phyloP scores from a whole-genome alignment of 2,888 invertebrate species.

The Lordiphosa fenestrarum region DNA sequence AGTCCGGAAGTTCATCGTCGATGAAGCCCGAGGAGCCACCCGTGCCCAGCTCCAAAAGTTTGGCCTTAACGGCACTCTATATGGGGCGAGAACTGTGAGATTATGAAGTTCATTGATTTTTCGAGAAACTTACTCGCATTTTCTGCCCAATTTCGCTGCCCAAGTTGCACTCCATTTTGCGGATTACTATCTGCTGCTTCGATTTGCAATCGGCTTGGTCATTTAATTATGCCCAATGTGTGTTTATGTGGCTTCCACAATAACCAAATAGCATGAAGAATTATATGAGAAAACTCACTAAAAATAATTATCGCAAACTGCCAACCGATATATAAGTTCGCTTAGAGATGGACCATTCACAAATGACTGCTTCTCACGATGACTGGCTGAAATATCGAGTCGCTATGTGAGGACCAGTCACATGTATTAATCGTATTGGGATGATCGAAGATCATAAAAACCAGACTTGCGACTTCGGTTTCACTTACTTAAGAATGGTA shows the following conservation, averaged over 20 bases:
- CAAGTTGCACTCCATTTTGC: slow-evolving; percentile 60
- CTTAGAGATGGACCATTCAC: slow-evolving; percentile 16
- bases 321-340: slow-evolving; percentile 23
- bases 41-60: slow-evolving; percentile 94
- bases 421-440: too few species aligned
- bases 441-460: too few species aligned
- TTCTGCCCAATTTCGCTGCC: slow-evolving; percentile 93
- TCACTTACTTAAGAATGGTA: too few species aligned
- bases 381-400: neutral
- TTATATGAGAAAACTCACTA: slow-evolving; percentile 16
- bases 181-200: slow-evolving; percentile 1
- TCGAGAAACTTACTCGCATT: slow-evolving; percentile 86
- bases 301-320: slow-evolving; percentile 34
- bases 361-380: neutral
- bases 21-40: slow-evolving; percentile 85
- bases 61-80: slow-evolving; percentile 97
- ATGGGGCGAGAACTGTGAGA: slow-evolving; percentile 44
- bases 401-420: neutral
- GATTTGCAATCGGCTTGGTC: slow-evolving; percentile 3
- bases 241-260: slow-evolving; percentile 4
- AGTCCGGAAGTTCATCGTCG: slow-evolving; percentile 98
- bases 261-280: slow-evolving; percentile 30
- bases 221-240: slow-evolving; percentile 4
- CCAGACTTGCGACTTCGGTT: too few species aligned
- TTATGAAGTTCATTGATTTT: slow-evolving; percentile 67